Conservation (phyloP, 2,113 vertebrate species). For the Passerina amoena region DNA sequence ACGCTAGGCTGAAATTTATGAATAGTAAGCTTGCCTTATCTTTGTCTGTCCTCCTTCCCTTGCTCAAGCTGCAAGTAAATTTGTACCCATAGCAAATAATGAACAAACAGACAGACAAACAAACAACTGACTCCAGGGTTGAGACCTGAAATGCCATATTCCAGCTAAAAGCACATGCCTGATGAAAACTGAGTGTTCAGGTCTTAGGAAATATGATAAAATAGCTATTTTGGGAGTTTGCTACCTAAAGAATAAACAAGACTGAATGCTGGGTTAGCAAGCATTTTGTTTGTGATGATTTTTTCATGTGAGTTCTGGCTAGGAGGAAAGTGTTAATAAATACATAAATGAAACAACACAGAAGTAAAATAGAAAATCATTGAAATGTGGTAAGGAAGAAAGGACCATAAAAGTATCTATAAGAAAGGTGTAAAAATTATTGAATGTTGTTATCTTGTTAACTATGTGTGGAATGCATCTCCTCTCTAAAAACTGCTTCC, state of each 20-base stretch:
- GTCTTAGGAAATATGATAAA: neutral
- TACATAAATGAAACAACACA: neutral
- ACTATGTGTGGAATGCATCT: neutral
- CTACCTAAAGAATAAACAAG: neutral
- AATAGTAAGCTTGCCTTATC: conserved; percentile 8
- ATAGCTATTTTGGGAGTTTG: neutral
- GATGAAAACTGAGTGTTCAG: neutral
- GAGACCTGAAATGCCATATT: neutral
- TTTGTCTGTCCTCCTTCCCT: neutral
- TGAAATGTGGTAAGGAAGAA: neutral
- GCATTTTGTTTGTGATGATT: neutral
- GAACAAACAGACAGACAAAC: neutral
- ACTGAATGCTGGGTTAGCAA: neutral
- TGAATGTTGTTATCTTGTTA: neutral
- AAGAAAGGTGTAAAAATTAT: neutral
- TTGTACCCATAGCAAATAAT: neutral
- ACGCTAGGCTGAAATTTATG: conserved; percentile 13
- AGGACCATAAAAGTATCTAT: neutral
- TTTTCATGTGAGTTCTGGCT: neutral
- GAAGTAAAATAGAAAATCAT: neutral
- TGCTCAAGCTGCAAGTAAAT: neutral
- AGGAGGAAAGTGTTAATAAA: neutral
- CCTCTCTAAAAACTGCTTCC: neutral
- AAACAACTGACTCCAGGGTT: neutral
- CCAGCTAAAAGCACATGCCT: neutral